Evolutionary conservation across 2,888 invertebrate genomes (phyloP).

Genomic region (Mesochorus sp.): DNA sequence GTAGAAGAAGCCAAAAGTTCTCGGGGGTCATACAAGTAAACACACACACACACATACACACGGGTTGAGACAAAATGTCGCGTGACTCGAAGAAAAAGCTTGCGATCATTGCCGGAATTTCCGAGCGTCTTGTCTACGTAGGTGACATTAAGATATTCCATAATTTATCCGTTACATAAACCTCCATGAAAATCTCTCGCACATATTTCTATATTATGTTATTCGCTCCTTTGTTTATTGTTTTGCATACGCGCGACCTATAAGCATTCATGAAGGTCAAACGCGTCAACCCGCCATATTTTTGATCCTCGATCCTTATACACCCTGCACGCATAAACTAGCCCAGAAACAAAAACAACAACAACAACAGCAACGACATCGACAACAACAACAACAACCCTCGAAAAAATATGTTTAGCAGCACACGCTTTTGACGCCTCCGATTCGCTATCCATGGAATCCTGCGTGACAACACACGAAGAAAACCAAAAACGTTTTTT

Average conservation of each 20-base stretch:
- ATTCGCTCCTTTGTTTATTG: background rate
- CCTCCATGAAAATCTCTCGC: background rate
- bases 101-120: conserved; percentile 79
- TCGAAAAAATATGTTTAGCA: conserved; percentile 21
- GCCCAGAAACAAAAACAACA: background rate
- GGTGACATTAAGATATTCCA: conserved; percentile 62
- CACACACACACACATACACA: too few relatives aligned
- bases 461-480: background rate
- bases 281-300: background rate
- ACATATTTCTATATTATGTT: background rate
- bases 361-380: background rate
- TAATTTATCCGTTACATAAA: background rate
- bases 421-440: conserved; percentile 16
- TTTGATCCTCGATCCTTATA: background rate
- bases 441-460: conserved; percentile 2
- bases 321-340: conserved; percentile 9
- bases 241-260: conserved; percentile 1
- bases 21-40: too few relatives aligned
- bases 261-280: conserved; percentile 36
- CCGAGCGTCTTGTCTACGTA: conserved; percentile 79
- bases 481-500: conserved; percentile 6
- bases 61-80: conserved; percentile 70
- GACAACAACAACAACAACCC: background rate
- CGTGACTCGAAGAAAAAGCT: conserved; percentile 76
- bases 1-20: background rate